These are phyloP conservation scores for Acrocera orbiculus DNA, from an alignment of 2,888 invertebrate species.

Conservation along the genomic window DNA sequence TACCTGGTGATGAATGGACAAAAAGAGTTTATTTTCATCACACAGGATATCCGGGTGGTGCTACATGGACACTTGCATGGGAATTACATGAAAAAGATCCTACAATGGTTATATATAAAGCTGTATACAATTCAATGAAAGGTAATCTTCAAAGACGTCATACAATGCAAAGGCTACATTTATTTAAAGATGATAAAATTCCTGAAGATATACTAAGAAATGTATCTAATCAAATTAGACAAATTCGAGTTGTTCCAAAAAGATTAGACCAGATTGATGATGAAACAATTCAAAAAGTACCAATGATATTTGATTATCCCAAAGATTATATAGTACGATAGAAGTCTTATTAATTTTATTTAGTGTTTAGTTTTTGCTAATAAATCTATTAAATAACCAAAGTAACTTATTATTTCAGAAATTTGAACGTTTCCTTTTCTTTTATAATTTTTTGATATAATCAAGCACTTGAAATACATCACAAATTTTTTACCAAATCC, in stretches of 20 bases:
- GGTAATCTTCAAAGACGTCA: constrained; percentile 60
- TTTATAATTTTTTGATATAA: no score
- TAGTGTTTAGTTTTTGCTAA: no score
- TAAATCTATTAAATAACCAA: no score
- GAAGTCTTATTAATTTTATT: constrained; percentile 13
- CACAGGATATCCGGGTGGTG: constrained; percentile 77
- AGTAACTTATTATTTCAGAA: no score
- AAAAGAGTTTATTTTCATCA: constrained; percentile 82
- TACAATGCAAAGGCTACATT: constrained; percentile 69
- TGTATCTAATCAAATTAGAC: constrained; percentile 73
- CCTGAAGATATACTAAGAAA: constrained; percentile 69
- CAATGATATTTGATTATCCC: constrained; percentile 76
- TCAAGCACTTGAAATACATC: no score
- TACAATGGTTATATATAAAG: constrained; percentile 73
- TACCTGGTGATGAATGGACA: constrained; percentile 74
- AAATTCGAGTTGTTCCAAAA: constrained; percentile 60
- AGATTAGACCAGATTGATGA: constrained; percentile 66
- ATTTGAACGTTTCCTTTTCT: no score
- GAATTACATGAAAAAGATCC: constrained; percentile 82
- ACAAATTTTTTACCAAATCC: no score
- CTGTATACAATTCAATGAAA: constrained; percentile 60
- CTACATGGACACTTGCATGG: constrained; percentile 82
- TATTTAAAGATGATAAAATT: constrained; percentile 59
- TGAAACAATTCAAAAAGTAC: constrained; percentile 66
- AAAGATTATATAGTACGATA: constrained; percentile 56